Evolutionary conservation across 2,888 invertebrate species (phyloP).

Genomic region (Cyclophora punctaria): DNA sequence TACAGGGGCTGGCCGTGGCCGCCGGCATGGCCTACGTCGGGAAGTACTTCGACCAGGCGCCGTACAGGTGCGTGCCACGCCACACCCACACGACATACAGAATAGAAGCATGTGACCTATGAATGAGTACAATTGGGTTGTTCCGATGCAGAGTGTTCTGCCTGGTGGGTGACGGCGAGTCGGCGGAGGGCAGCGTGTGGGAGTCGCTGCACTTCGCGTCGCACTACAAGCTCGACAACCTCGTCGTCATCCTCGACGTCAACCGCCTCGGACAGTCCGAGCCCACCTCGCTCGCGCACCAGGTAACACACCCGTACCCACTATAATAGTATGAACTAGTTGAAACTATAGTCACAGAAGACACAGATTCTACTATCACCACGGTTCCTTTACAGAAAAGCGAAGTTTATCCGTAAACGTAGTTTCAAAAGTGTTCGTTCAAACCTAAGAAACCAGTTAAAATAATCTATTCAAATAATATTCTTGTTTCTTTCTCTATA

Average conservation of each 20-base stretch:
- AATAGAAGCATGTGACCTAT: no score
- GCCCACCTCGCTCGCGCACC: slow-evolving; percentile 93
- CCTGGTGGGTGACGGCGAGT: slow-evolving; percentile 97
- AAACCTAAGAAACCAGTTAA: no score
- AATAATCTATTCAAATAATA: no score
- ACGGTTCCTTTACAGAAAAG: no score
- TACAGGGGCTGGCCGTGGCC: slow-evolving; percentile 94
- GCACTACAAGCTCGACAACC: slow-evolving; percentile 95
- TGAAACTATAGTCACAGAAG: no score
- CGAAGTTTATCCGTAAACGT: neutral
- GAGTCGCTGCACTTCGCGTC: slow-evolving; percentile 97
- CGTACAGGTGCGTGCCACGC: slow-evolving; percentile 79
- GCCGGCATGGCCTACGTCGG: slow-evolving; percentile 99
- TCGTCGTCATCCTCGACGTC: slow-evolving; percentile 97
- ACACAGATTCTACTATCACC: no score
- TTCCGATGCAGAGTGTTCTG: slow-evolving; percentile 86
- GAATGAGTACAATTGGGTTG: no score
- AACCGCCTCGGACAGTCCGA: slow-evolving; percentile 99
- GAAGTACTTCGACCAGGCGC: slow-evolving; percentile 83
- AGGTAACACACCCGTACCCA: slow-evolving; percentile 59
- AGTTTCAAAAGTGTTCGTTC: no score
- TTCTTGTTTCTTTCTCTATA: no score
- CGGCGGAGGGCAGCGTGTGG: slow-evolving; percentile 98
- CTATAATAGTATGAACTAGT: no score
- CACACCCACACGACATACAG: slow-evolving; percentile 62